Evolutionary conservation across 2,113 vertebrate genomes (phyloP), one percentile per base, ranked within the genome.

Genomic region (Gila orcuttii): DNA sequence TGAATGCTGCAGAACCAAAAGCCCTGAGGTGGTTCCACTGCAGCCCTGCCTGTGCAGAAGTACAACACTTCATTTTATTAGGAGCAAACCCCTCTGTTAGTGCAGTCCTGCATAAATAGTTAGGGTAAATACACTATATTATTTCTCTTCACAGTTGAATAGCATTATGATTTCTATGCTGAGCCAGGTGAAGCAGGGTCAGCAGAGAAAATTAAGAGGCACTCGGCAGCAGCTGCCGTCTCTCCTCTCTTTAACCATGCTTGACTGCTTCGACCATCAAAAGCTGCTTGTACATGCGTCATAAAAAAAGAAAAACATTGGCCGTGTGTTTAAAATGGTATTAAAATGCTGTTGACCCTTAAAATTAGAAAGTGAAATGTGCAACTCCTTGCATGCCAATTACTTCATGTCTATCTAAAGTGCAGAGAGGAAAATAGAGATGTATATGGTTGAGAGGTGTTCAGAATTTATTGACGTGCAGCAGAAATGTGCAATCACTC

Each of bases 211-310:
- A 99, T 99, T 97, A 99, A 97, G 96, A 94, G 95, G 95, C 95
- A 95, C 94, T 93, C 95, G 96, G 97, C 96, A 97, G 96, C 98
- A 98, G 97, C 97, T 98, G 98, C 96, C 96, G 89, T 94, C 95
- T 93, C 94, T 95, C 93, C 92, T 95, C 95, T 97, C 96, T 98
- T 99, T 98, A 98, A 97, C 96, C 97, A 98, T 97, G 98, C 97
- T 98, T 98, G 96, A 96, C 93, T 97, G 98, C 95, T 97, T 98
- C 96, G 97, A 95, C 97, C 97, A 98, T 98, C 97, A 99, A 97
- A 89, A 93, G 95, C 94, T 94, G 96, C 96, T 94, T 96, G 96
- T 97, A 97, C 95, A 95, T 95, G 96, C 96, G 94, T 95, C 96
- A 98, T 99, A 98, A 98, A 99, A 79, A 42, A 79, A 59, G 89